phyloP scores from a whole-genome alignment of 1,140 invertebrate species.

The Probaryconus sp. region DNA sequence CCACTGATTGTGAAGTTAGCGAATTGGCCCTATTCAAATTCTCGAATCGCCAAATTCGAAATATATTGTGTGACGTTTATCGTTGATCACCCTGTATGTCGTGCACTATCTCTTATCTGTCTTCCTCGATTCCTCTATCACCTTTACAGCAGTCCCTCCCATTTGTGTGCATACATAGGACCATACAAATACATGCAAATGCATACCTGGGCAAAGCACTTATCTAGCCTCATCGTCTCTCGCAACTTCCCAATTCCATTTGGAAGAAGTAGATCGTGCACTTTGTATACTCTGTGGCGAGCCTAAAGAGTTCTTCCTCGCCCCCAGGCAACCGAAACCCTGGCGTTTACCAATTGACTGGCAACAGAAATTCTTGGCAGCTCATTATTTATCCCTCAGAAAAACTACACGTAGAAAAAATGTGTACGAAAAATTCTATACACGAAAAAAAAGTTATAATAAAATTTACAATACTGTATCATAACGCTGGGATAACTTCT shows the following conservation, averaged over 20 bases:
- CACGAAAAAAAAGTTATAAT: not conserved
- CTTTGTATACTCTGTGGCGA: not conserved
- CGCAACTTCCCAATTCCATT: not conserved
- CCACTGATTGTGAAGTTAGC: too few species aligned
- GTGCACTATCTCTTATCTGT: constrained; percentile 2
- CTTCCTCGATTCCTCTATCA: not conserved
- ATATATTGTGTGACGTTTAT: too few species aligned
- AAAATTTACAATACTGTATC: too few species aligned
- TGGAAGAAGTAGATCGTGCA: constrained; percentile 1
- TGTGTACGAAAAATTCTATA: too few species aligned
- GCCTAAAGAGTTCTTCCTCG: not conserved
- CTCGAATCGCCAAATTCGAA: too few species aligned
- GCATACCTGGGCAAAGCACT: not conserved
- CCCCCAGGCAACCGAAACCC: not conserved
- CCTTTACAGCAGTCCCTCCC: not conserved
- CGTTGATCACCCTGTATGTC: too few species aligned
- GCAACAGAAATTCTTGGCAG: not conserved
- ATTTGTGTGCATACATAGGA: not conserved
- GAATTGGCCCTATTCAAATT: too few species aligned
- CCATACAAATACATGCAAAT: not conserved
- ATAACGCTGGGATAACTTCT: too few species aligned
- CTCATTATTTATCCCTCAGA: not conserved
- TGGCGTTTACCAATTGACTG: too few species aligned
- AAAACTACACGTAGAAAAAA: too few species aligned
- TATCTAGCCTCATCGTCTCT: not conserved